Conservation (phyloP, 2,113 vertebrate genomes). For the Pituophis catenifer region DNA sequence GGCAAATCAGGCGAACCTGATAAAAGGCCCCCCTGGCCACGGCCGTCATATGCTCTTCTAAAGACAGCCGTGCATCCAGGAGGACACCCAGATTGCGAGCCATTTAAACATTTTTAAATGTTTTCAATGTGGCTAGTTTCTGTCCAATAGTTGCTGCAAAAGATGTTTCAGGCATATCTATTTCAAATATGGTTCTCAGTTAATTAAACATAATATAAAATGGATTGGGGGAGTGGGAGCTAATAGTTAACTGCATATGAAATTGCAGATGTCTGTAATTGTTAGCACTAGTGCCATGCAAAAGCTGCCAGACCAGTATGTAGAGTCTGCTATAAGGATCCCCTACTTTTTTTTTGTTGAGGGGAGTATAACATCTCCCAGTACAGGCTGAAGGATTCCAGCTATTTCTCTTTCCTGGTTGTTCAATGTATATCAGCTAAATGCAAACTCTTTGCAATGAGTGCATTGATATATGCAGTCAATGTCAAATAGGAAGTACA, state of each 20-base stretch:
- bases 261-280: conserved; percentile 2
- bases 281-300: background rate
- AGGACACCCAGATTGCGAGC: too few species aligned
- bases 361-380: background rate
- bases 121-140: background rate
- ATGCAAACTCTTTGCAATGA: background rate
- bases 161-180: background rate
- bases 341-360: background rate
- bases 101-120: conserved; percentile 13
- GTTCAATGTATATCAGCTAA: conserved; percentile 22
- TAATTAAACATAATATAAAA: background rate
- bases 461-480: conserved; percentile 32
- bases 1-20: too few species aligned
- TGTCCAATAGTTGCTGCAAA: background rate
- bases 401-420: conserved; percentile 27
- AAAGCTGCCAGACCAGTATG: background rate
- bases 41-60: too few species aligned
- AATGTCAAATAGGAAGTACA: conserved; percentile 45
- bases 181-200: conserved; percentile 13
- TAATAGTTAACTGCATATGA: background rate
- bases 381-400: background rate
- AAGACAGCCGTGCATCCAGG: too few species aligned
- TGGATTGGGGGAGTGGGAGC: background rate
- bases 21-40: too few species aligned
- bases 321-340: background rate